Percentiles rank a stretch among this genome's conserved stretches.
phyloP scores from a whole-genome alignment of 1,140 invertebrate genomes.

The Drosophila takahashii region DNA sequence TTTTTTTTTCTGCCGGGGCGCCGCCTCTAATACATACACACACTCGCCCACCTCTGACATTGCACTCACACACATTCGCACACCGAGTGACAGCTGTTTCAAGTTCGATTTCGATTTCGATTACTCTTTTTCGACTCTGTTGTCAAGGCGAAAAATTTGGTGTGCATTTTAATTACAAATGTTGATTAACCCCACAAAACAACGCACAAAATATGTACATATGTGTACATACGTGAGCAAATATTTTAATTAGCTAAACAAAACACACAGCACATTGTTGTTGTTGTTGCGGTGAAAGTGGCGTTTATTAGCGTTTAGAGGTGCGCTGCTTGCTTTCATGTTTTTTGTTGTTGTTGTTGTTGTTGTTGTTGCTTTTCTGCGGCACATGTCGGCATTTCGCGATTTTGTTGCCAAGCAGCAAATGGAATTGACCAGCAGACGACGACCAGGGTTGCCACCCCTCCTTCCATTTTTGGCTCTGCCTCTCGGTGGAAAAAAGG shows the following conservation, averaged over 20 bases:
- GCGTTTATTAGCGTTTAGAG: slow-evolving; percentile 27
- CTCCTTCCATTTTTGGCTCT: slow-evolving; percentile 5
- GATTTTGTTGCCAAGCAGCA: slow-evolving; percentile 47
- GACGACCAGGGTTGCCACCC: slow-evolving; percentile 26
- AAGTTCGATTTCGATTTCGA: slow-evolving; percentile 54
- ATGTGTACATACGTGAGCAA: slow-evolving; percentile 6
- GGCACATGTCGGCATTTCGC: slow-evolving; percentile 20
- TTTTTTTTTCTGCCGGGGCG: slow-evolving; percentile 27
- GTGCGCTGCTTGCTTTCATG: slow-evolving; percentile 9
- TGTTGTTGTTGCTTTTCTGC: slow-evolving; percentile 9
- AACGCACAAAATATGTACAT: not conserved
- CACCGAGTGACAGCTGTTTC: slow-evolving; percentile 45
- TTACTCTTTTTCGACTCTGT: slow-evolving; percentile 35
- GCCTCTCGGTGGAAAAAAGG: not conserved
- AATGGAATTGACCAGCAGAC: slow-evolving; percentile 39
- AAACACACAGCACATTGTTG: slow-evolving; percentile 3
- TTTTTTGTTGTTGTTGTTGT: not conserved
- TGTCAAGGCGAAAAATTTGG: slow-evolving; percentile 43
- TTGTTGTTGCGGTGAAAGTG: slow-evolving; percentile 40
- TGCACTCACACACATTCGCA: slow-evolving; percentile 20
- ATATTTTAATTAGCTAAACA: slow-evolving; percentile 37
- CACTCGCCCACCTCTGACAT: slow-evolving; percentile 39
- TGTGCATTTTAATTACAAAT: slow-evolving; percentile 45
- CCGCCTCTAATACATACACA: slow-evolving; percentile 44
- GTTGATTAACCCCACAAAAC: slow-evolving; percentile 39